Conservation (phyloP, 2,888 invertebrate genomes). For the Helicoverpa assulta region DNA sequence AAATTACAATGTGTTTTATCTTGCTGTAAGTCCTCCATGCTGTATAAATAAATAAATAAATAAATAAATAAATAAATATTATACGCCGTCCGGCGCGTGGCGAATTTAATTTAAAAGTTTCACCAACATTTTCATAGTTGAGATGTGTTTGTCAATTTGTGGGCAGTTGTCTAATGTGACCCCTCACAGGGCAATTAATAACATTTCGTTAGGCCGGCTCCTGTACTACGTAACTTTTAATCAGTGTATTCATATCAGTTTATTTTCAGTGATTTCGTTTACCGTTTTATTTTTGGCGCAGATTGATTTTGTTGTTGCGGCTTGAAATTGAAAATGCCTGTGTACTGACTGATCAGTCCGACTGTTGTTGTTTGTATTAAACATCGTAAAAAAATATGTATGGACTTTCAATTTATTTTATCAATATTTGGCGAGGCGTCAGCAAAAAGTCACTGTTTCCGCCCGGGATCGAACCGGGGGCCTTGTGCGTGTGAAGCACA, state of each 20-base stretch:
- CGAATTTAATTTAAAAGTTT: constrained; percentile 61
- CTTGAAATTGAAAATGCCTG: constrained; percentile 38
- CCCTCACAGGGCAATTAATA: constrained; percentile 62
- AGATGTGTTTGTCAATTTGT: constrained; percentile 50
- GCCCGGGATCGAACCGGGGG: constrained; percentile 93
- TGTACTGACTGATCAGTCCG: constrained; percentile 10
- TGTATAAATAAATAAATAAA: too few species aligned
- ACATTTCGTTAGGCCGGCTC: constrained; percentile 60
- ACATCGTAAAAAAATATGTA: neutral
- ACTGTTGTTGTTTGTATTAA: constrained; percentile 4
- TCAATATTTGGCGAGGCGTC: neutral
- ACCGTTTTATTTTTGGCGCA: constrained; percentile 43
- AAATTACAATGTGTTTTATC: too few species aligned
- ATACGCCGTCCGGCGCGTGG: constrained; percentile 21
- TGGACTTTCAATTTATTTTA: neutral
- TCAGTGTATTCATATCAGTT: constrained; percentile 63
- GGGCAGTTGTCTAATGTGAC: constrained; percentile 38
- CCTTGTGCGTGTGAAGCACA: constrained; percentile 95
- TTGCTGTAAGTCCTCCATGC: too few species aligned
- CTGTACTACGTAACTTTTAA: constrained; percentile 64
- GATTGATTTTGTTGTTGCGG: constrained; percentile 48
- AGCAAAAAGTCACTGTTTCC: constrained; percentile 84
- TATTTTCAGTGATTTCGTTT: constrained; percentile 57
- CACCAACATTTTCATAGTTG: constrained; percentile 47
- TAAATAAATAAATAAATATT: too few species aligned